Conservation (phyloP, 1,140 invertebrate species). For the Papilio polytes region DNA sequence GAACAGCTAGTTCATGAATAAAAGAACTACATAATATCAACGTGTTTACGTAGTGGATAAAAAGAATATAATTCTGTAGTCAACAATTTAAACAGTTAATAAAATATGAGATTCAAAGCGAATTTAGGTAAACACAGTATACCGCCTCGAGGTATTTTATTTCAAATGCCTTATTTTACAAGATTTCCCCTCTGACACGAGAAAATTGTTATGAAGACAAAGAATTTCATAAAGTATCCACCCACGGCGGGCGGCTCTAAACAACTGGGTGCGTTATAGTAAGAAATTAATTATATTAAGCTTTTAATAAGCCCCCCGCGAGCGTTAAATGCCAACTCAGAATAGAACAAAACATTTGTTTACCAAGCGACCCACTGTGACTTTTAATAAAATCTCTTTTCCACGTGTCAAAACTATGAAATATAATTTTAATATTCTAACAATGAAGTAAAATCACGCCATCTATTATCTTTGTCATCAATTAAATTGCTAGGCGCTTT, state of each 20-base stretch:
- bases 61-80: background rate
- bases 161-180: conserved; percentile 33
- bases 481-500: no score
- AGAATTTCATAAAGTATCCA: conserved; percentile 50
- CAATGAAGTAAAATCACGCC: background rate
- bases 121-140: conserved; percentile 20
- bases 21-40: no score
- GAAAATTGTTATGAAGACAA: conserved; percentile 41
- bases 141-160: conserved; percentile 23
- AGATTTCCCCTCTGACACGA: conserved; percentile 34
- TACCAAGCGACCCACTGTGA: background rate
- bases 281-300: conserved; percentile 52
- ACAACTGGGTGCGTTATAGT: conserved; percentile 44
- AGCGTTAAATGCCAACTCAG: background rate
- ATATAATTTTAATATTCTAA: background rate
- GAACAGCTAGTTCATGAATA: no score
- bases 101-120: conserved; percentile 7
- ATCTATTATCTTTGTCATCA: background rate
- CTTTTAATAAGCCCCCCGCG: conserved; percentile 47
- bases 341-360: background rate
- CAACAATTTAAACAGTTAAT: conserved; percentile 19
- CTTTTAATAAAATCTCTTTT: background rate
- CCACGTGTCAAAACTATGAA: background rate
- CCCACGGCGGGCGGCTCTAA: conserved; percentile 27
- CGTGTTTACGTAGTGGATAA: background rate